Base-by-base conservation (phyloP, 2,797 vertebrate species). In the Caiman crocodilus region DNA sequence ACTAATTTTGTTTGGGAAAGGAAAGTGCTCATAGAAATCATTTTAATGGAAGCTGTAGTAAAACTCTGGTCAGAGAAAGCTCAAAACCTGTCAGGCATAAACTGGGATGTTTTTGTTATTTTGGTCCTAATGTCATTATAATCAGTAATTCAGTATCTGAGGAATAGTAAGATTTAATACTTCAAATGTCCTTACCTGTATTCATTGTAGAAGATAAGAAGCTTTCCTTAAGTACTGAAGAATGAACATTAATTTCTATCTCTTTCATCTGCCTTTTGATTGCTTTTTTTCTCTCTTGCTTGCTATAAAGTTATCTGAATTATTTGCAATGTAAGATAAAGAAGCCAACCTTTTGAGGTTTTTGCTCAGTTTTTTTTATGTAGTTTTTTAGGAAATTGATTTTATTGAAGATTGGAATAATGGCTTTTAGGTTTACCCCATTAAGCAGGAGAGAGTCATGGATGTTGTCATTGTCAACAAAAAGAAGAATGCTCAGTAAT, bases 1-100 rank as follows among this genome's bases (percentile, higher is more conserved):
- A 89, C 30, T 91, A 87, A 93, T 93, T 92, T 94, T 96, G 86
- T 93, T 93, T 92, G 94, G 85, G 90, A 87, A 94, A 93, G 88
- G 93, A 93, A 86, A 84, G 82, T 82, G 78, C 82, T 69, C 93
- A 59, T 61, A 59, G 56, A 95, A 92, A 80, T 90, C 85, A 92
- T 95, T 94, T 65, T 88, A 69, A 88, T 94, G 73, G 63, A 87
- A 89, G 32, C 58, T 85, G 88, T 92, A 58, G 64, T 75, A 87
- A 79, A 88, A 71, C 86, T 92, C 88, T 90, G 87, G 89, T 82
- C 86, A 91, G 85, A 58, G 26, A 82, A 80, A 90, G 87, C 63
- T 79, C 89, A 89, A 94, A 94, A 87, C 84, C 85, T 57, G 63
- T 91, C 92, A 90, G 83, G 89, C 91, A 84, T 93, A 93, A 87